Evolutionary conservation across 2,888 invertebrate species (phyloP), one percentile per base, ranked within the genome.

Genomic region (Metallyticus violacea): DNA sequence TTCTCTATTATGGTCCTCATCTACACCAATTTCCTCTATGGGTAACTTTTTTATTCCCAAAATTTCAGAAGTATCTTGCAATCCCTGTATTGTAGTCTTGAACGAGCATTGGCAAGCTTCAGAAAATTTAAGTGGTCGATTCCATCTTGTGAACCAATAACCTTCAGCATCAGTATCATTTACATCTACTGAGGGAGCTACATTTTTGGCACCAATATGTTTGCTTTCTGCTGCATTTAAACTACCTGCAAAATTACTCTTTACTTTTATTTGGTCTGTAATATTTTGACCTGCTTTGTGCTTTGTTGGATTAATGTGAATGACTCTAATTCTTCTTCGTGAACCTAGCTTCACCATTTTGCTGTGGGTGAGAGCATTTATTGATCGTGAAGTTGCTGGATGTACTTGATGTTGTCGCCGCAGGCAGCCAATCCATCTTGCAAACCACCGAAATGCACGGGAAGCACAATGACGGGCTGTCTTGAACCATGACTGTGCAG

Each of bases 61-160:
- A 15, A 15, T 4, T 62, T 62, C 15, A 15, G 40, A 62, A 62
- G 7, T 4, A 62, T 9, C 22, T 15, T 22, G 9, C 22, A 22
- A 7, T 1, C 3, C 15, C 15, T 62, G 40, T 15, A 22, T 22
- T 15, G 2, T 62, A 62, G 91, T 90, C 85, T 92, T 89, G 88
- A 92, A 92, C 25, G 92, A 92, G 89, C 92, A 92, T 88, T 90
- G 91, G 89, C 92, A 92, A 88, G 89, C 90, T 40, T 91, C 91
- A 78, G 90, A 80, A 7, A 81, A 89, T 89, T 91, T 91, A 26
- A 92, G 90, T 28, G 92, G 92, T 88, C 91, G 91, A 88, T 91
- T 92, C 92, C 92, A 92, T 89, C 91, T 91, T 25, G 91, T 91
- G 89, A 93, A 93, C 92, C 92, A 93, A 88, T 93, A 93, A 88